phyloP scores from a whole-genome alignment of 2,888 invertebrate species.

The Aelia acuminata region DNA sequence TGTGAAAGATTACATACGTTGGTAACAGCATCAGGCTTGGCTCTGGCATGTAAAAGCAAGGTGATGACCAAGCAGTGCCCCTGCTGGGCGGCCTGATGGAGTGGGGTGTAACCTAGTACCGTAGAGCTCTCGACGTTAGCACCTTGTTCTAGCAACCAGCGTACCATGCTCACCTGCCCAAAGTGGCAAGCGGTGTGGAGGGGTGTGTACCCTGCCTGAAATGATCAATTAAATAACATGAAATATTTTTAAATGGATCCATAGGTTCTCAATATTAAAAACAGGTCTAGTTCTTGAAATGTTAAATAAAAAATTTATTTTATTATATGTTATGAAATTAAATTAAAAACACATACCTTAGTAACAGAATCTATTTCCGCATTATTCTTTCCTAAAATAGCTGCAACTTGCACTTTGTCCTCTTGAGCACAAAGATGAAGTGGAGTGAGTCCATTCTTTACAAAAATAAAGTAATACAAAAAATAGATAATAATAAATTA shows the following conservation, averaged over 20 bases:
- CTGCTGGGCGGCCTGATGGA: slow-evolving; percentile 99
- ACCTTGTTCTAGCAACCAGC: slow-evolving; percentile 88
- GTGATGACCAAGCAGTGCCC: slow-evolving; percentile 96
- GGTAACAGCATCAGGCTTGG: slow-evolving; percentile 94
- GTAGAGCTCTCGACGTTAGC: slow-evolving; percentile 89
- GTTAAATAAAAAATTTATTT: background rate
- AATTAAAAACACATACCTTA: slow-evolving; percentile 70
- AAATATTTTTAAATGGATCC: background rate
- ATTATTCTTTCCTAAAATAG: slow-evolving; percentile 82
- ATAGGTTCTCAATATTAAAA: background rate
- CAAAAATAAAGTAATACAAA: background rate
- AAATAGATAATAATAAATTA: background rate
- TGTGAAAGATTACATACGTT: slow-evolving; percentile 78
- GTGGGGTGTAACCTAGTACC: slow-evolving; percentile 89
- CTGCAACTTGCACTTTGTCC: slow-evolving; percentile 89
- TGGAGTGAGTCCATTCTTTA: slow-evolving; percentile 89
- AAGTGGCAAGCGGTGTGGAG: slow-evolving; percentile 98
- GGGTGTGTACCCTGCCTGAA: slow-evolving; percentile 90
- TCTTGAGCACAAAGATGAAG: slow-evolving; percentile 96
- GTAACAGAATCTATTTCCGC: slow-evolving; percentile 82
- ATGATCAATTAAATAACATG: background rate
- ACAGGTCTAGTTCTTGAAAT: background rate
- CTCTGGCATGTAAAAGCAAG: slow-evolving; percentile 90
- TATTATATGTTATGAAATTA: background rate
- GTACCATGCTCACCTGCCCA: slow-evolving; percentile 93